Conservation (phyloP, 2,888 invertebrate species). For the Pristionchus arcanus region DNA sequence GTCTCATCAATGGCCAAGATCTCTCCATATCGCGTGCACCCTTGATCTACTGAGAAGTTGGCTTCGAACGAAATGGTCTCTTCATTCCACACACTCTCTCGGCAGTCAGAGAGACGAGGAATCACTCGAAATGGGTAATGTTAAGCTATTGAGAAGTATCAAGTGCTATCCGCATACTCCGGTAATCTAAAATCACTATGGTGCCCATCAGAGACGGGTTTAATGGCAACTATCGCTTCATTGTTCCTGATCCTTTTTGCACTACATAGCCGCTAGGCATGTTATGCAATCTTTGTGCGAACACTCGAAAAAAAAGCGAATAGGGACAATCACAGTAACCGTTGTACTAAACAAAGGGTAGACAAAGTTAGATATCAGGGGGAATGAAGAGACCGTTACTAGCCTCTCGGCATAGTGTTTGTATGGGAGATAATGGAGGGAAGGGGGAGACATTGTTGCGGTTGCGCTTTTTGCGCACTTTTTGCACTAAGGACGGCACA, state of each 20-base stretch:
- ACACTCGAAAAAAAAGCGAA: too few relatives aligned
- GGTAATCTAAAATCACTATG: background rate
- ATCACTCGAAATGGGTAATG: too few relatives aligned
- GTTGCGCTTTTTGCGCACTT: conserved; percentile 18
- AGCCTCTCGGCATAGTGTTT: background rate
- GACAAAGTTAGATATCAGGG: background rate
- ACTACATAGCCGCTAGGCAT: background rate
- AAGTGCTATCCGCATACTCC: background rate
- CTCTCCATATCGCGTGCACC: background rate
- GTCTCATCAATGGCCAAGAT: too few relatives aligned
- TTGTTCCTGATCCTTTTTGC: background rate
- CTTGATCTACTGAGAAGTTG: conserved; percentile 1
- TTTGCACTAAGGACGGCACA: conserved; percentile 10
- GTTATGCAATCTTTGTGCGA: background rate
- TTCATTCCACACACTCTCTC: background rate
- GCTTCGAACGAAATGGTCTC: background rate
- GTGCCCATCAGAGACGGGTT: background rate
- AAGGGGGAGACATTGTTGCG: background rate
- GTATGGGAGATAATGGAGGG: background rate
- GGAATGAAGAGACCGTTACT: background rate
- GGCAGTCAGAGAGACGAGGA: too few relatives aligned
- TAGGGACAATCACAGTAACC: background rate
- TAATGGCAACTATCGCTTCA: background rate
- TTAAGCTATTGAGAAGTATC: too few relatives aligned
- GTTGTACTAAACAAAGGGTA: background rate